Base-by-base conservation (phyloP, 1,140 invertebrate genomes). In the Leptopilina boulardi region DNA sequence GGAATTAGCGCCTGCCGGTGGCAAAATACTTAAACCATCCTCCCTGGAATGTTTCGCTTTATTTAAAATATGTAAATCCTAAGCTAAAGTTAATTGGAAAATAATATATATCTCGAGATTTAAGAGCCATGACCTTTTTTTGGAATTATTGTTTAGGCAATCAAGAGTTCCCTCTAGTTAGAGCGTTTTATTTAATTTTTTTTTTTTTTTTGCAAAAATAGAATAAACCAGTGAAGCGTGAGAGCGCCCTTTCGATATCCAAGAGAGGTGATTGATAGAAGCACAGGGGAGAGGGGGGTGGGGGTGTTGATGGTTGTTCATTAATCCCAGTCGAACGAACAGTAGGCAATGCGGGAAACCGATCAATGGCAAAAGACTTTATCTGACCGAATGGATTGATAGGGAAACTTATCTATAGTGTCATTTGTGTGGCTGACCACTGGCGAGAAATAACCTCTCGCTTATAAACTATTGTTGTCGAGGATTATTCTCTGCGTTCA, bases 231-330 rank as follows among this genome's bases (percentile, higher is more conserved):
- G 66, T 80, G 75, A 77, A 78, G 70, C 66, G 82, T 66, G 59
- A 66, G 59, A 66, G 59, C 59, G 23, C 59, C 21, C 59, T 84
- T 84, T 83, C 81, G 80, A 71, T n/a, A n/a, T 82, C 83, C 77
- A 81, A 59, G 80, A 59, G 80, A 54, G 84, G 86, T 89, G 89
- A 90, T 89, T 89, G 87, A 90, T 90, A 79, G 81, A 71, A 74
- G 81, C 81, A 79, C 80, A n/a, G n/a, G n/a, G n/a, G n/a, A n/a
- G n/a, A n/a, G n/a, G n/a, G n/a, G n/a, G n/a, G n/a, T n/a, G n/a
- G 77, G 82, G 82, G 82, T 81, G 86, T 86, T 88, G 86, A 89
- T 90, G 84, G 86, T 83, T 86, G 86, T 84, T 89, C 88, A 89
- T 90, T 89, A 90, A 90, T 90, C 87, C 84, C 82, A 83, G 87